Percentiles rank a stretch among this genome's conserved stretches.
Conservation (phyloP, 2,113 vertebrate species). For the Abramis brama region DNA sequence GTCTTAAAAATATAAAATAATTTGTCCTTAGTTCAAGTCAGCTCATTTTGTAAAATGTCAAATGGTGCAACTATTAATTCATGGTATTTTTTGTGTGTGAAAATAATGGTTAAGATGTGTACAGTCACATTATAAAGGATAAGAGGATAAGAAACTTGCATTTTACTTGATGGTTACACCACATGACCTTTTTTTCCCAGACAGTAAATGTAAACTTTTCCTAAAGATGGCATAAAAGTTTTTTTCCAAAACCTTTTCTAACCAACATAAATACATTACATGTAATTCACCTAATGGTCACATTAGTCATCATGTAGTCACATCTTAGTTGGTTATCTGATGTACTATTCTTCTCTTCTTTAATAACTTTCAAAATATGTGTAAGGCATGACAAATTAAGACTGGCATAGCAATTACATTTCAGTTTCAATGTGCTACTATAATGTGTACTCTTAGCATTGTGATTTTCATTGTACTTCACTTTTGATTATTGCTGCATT, state of each 20-base stretch:
- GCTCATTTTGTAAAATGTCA: background rate
- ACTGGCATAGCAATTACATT: background rate
- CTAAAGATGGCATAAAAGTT: background rate
- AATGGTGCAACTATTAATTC: background rate
- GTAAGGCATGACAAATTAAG: background rate
- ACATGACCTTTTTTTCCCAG: background rate
- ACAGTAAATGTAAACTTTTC: background rate
- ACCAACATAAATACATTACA: no score
- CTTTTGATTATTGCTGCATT: slow-evolving; percentile 16
- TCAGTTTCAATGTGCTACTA: background rate
- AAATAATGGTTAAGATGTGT: background rate
- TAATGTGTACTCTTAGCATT: background rate
- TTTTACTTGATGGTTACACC: background rate
- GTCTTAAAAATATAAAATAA: background rate
- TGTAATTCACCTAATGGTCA: background rate
- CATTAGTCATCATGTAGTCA: background rate
- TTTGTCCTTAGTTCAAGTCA: background rate
- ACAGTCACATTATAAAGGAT: background rate
- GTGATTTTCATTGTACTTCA: slow-evolving; percentile 17
- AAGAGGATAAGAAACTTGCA: no score
- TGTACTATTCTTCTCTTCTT: background rate
- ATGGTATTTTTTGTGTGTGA: background rate
- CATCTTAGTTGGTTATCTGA: background rate
- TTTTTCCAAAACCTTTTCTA: no score
- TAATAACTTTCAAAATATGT: background rate